Base-by-base conservation (phyloP, 2,797 vertebrate species). In the Eutrigla gurnardus region DNA sequence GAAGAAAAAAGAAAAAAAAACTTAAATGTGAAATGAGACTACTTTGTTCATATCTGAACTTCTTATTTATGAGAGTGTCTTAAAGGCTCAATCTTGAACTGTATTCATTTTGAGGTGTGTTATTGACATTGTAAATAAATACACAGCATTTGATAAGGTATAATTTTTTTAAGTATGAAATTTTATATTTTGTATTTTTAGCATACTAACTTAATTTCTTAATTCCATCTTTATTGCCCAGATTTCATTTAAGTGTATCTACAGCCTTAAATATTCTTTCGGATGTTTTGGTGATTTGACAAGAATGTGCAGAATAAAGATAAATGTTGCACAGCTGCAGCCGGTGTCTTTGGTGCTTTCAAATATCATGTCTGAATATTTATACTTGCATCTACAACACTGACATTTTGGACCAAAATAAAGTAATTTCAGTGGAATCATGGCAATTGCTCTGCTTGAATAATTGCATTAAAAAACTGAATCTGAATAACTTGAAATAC, bases 171-270 rank as follows among this genome's bases (percentile, higher is more conserved):
- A 86, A 91, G 72, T 88, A 91, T 93, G 88, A 92, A 89, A 93
- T 91, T 93, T 88, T 94, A 93, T 93, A 93, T 94, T 94, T 95
- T 94, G 84, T 94, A 94, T 92, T 91, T 84, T 79, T 93, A 93
- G 91, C 84, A 65, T 85, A 93, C 94, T 95, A 95, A 95, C 92
- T 95, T 95, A 94, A 94, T 92, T 93, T 80, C 83, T 87, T 86
- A 61, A 83, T 83, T 86, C 36, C 76, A 65, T 90, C 75, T 84
- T 62, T 88, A 77, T 91, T 92, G 83, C 80, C 85, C 81, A 88
- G 77, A 88, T 83, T 82, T 84, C 70, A 65, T 90, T 87, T 88
- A 74, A 88, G 73, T 83, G 68, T 75, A 65, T 92, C 71, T 83
- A 64, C 87, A 93, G 93, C 92, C 91, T 95, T 94, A 92, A 90